phyloP scores from a whole-genome alignment of 2,888 invertebrate species.

The Coelinius sp. region DNA sequence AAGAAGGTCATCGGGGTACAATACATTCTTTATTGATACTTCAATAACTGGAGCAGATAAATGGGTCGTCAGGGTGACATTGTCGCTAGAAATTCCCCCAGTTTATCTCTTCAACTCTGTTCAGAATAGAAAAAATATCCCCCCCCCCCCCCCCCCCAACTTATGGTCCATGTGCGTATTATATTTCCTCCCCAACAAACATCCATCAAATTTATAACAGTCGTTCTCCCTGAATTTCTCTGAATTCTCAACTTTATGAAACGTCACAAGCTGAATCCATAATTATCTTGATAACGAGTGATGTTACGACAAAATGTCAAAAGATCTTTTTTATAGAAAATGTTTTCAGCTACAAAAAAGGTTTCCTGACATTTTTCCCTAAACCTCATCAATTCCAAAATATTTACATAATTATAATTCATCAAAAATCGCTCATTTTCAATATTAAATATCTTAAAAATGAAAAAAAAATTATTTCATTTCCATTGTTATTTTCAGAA shows the following conservation, averaged over 20 bases:
- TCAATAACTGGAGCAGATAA: constrained; percentile 12
- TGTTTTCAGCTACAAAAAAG: too few relatives aligned
- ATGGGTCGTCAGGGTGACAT: constrained; percentile 13
- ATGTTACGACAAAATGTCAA: too few relatives aligned
- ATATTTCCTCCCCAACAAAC: not conserved
- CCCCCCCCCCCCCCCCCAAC: not conserved
- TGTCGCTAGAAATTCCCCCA: constrained; percentile 3
- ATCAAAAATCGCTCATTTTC: not conserved
- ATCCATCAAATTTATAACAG: too few relatives aligned
- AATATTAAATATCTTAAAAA: not conserved
- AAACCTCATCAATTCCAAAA: too few relatives aligned
- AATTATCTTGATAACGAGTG: too few relatives aligned
- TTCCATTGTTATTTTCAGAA: not conserved
- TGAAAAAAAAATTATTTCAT: not conserved
- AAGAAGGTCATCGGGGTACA: not conserved
- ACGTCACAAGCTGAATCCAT: too few relatives aligned
- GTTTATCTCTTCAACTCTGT: not conserved
- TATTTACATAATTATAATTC: too few relatives aligned
- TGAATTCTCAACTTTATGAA: too few relatives aligned
- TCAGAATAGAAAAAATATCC: not conserved
- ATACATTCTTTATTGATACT: not conserved
- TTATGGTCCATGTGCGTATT: not conserved
- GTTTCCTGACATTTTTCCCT: too few relatives aligned
- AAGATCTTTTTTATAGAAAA: too few relatives aligned
- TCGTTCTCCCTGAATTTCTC: too few relatives aligned